These are phyloP conservation scores for Nudaria mundana DNA, from an alignment of 2,888 invertebrate genomes.

Conservation along the genomic window DNA sequence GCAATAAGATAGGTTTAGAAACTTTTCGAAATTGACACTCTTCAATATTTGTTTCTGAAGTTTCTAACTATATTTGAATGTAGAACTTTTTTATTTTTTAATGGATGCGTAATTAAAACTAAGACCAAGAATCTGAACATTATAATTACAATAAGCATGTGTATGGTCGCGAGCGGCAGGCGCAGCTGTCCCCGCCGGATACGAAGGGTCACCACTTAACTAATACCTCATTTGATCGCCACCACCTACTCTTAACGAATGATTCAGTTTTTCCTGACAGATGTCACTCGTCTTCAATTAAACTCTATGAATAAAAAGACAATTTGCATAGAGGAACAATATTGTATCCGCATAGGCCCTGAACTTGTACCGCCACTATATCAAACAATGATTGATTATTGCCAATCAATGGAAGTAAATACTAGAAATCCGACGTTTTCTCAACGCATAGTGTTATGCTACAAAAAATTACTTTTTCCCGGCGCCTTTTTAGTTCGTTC, in stretches of 20 bases:
- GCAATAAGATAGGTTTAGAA: not conserved
- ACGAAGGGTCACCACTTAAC: constrained; percentile 74
- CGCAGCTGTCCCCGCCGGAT: constrained; percentile 73
- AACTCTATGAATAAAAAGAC: constrained; percentile 69
- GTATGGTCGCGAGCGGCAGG: constrained; percentile 36
- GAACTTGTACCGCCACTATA: constrained; percentile 47
- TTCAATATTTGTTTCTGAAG: too few relatives aligned
- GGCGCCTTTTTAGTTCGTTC: constrained; percentile 39
- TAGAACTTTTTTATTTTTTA: not conserved
- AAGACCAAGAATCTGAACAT: constrained; percentile 46
- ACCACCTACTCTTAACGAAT: constrained; percentile 62
- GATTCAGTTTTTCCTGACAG: constrained; percentile 77
- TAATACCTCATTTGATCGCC: constrained; percentile 63
- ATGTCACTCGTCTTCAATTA: constrained; percentile 72
- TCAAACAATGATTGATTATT: constrained; percentile 74
- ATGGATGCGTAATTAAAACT: constrained; percentile 26
- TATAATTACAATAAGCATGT: constrained; percentile 62
- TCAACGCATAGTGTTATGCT: constrained; percentile 48
- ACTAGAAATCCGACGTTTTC: constrained; percentile 72
- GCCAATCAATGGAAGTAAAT: constrained; percentile 65
- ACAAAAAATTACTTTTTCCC: constrained; percentile 41
- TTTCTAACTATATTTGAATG: too few relatives aligned
- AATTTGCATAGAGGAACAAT: constrained; percentile 73
- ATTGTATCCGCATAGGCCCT: constrained; percentile 70
- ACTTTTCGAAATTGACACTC: not conserved